Conservation (phyloP, 2,113 vertebrate species). For the Python bivittatus region DNA sequence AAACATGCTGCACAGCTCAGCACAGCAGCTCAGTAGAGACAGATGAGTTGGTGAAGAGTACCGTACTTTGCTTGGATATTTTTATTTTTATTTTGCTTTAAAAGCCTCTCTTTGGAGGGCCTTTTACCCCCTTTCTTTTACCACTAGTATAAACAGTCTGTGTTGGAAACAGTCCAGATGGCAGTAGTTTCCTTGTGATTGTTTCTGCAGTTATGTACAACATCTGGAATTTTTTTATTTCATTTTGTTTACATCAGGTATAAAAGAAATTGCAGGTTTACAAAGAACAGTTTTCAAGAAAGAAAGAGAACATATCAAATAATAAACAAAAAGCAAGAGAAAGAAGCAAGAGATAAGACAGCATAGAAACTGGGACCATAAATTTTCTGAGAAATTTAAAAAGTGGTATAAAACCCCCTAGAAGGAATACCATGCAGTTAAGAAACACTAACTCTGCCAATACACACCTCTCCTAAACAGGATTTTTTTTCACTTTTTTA, state of each 20-base stretch:
- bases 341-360: constrained; percentile 34
- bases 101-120: constrained; percentile 59
- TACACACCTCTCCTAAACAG: constrained; percentile 63
- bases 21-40: constrained; percentile 65
- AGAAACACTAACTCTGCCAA: constrained; percentile 69
- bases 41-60: constrained; percentile 65
- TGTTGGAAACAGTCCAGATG: constrained; percentile 68
- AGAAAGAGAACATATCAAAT: constrained; percentile 53
- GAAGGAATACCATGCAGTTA: constrained; percentile 68
- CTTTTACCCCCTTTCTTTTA: constrained; percentile 51
- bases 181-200: constrained; percentile 72
- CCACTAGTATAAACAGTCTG: constrained; percentile 63
- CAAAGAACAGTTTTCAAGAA: constrained; percentile 55
- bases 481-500: constrained; percentile 42
- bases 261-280: constrained; percentile 66
- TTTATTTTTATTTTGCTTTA: constrained; percentile 36
- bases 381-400: constrained; percentile 70
- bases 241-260: constrained; percentile 64
- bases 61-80: constrained; percentile 39
- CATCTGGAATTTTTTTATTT: constrained; percentile 49
- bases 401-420: constrained; percentile 69
- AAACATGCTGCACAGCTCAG: constrained; percentile 67
- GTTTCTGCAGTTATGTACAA: constrained; percentile 80
- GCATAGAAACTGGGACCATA: constrained; percentile 69
- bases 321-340: constrained; percentile 53